Conservation (phyloP, 2,797 vertebrate species). For the Diplodus sargus region DNA sequence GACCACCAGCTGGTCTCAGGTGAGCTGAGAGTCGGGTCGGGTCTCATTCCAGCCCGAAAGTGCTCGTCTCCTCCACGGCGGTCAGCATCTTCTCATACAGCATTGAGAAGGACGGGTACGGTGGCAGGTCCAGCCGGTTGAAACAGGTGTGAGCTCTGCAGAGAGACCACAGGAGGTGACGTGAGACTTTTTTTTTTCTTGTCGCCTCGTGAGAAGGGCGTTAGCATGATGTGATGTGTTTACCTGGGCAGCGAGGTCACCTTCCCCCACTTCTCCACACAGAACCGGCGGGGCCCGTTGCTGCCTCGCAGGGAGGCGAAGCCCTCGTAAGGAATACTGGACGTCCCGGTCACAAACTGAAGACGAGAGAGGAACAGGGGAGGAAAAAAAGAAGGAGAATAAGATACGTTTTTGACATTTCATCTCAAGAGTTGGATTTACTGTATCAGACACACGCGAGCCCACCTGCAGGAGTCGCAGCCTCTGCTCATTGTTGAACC, state of each 20-base stretch:
- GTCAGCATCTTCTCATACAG: constrained; percentile 96
- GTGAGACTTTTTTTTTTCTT: no score
- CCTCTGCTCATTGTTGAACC: constrained; percentile 97
- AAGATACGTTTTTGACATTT: neutral
- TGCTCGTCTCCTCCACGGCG: constrained; percentile 97
- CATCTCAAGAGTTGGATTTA: neutral
- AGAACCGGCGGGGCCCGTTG: constrained; percentile 96
- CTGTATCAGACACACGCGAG: neutral
- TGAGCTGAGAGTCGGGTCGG: no score
- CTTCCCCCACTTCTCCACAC: constrained; percentile 99
- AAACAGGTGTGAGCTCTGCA: constrained; percentile 96
- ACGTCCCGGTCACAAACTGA: constrained; percentile 97
- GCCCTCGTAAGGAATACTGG: constrained; percentile 97
- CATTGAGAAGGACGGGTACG: constrained; percentile 96
- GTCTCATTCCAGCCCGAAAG: constrained; percentile 93
- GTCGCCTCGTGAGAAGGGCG: no score
- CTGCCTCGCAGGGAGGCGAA: constrained; percentile 96
- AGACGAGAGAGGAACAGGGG: neutral
- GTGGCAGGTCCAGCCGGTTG: constrained; percentile 96
- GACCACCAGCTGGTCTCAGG: no score
- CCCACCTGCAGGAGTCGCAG: constrained; percentile 93
- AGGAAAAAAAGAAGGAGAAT: neutral
- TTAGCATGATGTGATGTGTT: no score
- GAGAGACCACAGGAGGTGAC: neutral
- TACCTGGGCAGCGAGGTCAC: constrained; percentile 96